Percentiles rank a stretch among this genome's conserved stretches.
Conservation (phyloP, 2,888 invertebrate genomes). For the Hypercompe scribonia region DNA sequence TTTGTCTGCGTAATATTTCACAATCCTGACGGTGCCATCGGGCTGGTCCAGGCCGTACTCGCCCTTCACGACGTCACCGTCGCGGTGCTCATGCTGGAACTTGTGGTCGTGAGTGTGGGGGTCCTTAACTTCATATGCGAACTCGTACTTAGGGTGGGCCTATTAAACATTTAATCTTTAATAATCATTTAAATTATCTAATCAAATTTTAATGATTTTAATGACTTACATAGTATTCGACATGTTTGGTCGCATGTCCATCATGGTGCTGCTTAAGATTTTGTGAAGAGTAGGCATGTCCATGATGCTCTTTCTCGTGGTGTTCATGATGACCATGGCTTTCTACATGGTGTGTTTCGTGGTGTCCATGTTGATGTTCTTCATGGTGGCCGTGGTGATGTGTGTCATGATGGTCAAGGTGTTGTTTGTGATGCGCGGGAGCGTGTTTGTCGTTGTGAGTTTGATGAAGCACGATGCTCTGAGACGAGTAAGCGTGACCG, state of each 20-base stretch:
- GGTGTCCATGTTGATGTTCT: not conserved
- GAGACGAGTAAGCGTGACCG: constrained; percentile 53
- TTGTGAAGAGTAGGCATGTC: constrained; percentile 61
- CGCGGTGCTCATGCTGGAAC: constrained; percentile 76
- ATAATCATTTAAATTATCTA: not conserved
- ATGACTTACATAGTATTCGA: constrained; percentile 54
- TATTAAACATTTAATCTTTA: constrained; percentile 19
- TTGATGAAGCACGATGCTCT: constrained; percentile 61
- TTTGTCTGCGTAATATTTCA: constrained; percentile 83
- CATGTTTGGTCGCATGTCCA: constrained; percentile 46
- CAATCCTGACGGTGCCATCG: constrained; percentile 49
- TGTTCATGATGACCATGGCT: constrained; percentile 39
- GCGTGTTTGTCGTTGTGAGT: constrained; percentile 37
- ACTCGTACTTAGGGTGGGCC: constrained; percentile 66
- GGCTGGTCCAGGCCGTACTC: constrained; percentile 61
- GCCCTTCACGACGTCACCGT: constrained; percentile 40
- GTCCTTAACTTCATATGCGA: constrained; percentile 80
- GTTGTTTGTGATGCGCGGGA: constrained; percentile 5
- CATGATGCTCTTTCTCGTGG: constrained; percentile 37
- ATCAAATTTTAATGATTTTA: not conserved
- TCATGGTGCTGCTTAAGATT: constrained; percentile 60
- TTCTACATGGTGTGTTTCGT: constrained; percentile 25
- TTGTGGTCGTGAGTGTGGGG: constrained; percentile 84
- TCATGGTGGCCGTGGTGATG: constrained; percentile 1
- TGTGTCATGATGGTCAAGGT: not conserved